Conservation (phyloP, 1,140 invertebrate genomes). For the Carcinoscorpius rotundicauda region DNA sequence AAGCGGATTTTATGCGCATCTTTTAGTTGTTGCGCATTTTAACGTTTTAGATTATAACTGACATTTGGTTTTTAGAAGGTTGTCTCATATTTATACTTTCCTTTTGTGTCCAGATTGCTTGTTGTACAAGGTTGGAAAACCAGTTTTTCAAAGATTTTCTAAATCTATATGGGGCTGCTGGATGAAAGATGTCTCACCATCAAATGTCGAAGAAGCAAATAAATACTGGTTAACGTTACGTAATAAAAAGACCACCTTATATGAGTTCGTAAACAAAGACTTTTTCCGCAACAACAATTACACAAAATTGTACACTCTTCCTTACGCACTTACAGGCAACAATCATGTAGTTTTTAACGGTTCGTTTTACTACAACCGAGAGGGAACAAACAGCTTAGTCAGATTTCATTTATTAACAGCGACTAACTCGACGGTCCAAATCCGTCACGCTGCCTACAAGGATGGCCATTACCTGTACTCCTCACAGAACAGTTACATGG, state of each 20-base stretch:
- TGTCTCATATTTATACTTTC: too few species aligned
- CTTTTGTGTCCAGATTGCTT: constrained; percentile 55
- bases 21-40: too few species aligned
- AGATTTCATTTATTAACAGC: constrained; percentile 43
- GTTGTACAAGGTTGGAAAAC: constrained; percentile 79
- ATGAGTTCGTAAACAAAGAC: constrained; percentile 59
- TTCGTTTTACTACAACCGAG: constrained; percentile 77
- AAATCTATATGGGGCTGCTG: constrained; percentile 63
- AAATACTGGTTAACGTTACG: constrained; percentile 74
- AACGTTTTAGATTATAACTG: too few species aligned
- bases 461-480: constrained; percentile 45
- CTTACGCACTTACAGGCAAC: constrained; percentile 53
- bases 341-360: constrained; percentile 80
- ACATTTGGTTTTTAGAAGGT: too few species aligned
- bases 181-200: constrained; percentile 63
- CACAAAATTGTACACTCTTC: constrained; percentile 34
- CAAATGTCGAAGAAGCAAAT: constrained; percentile 43
- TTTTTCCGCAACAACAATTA: constrained; percentile 38
- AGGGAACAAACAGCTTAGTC: constrained; percentile 40
- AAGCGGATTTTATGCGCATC: too few species aligned
- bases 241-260: constrained; percentile 51
- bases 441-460: constrained; percentile 30
- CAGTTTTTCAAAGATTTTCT: constrained; percentile 62
- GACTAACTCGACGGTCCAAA: not conserved
- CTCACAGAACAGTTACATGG: constrained; percentile 60